Evolutionary conservation across 2,888 invertebrate genomes (phyloP).

Genomic region (Drosophila kambysellisi): DNA sequence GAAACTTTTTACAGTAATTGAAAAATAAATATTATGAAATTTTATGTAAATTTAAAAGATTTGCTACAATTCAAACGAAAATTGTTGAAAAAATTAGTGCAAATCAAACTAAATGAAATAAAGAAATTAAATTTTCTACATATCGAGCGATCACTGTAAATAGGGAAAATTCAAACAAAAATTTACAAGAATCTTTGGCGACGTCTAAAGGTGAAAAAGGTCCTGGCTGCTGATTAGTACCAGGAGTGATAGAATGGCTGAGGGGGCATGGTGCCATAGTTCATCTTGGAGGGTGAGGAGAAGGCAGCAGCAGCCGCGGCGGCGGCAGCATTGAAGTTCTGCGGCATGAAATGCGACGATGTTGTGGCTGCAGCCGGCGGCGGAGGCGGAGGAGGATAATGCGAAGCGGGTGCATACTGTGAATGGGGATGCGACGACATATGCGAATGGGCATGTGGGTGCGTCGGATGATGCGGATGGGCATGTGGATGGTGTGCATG

Average conservation of each 20-base stretch:
- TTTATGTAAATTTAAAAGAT: neutral
- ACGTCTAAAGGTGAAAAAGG: conserved; percentile 31
- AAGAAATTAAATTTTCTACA: neutral
- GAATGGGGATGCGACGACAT: conserved; percentile 55
- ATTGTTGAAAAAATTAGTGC: no score
- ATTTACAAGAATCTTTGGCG: conserved; percentile 68
- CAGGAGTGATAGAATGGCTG: conserved; percentile 78
- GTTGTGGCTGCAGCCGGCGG: conserved; percentile 43
- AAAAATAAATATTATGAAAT: neutral
- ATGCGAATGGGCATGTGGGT: conserved; percentile 54
- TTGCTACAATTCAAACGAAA: neutral
- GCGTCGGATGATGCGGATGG: conserved; percentile 52
- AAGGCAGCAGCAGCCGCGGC: conserved; percentile 72
- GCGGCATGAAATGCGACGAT: conserved; percentile 84
- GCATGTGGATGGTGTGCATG: conserved; percentile 59
- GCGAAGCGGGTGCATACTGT: conserved; percentile 53
- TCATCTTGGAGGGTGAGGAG: conserved; percentile 81
- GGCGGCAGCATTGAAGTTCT: conserved; percentile 81
- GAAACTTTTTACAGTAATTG: neutral
- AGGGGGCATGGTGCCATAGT: conserved; percentile 80
- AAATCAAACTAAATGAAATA: neutral
- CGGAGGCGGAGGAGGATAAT: conserved; percentile 46
- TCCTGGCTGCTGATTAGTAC: conserved; percentile 42
- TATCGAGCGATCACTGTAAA: conserved; percentile 3
- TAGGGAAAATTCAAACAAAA: neutral